Base-by-base conservation (phyloP, 2,797 vertebrate genomes). In the Rhynchotus rufescens region DNA sequence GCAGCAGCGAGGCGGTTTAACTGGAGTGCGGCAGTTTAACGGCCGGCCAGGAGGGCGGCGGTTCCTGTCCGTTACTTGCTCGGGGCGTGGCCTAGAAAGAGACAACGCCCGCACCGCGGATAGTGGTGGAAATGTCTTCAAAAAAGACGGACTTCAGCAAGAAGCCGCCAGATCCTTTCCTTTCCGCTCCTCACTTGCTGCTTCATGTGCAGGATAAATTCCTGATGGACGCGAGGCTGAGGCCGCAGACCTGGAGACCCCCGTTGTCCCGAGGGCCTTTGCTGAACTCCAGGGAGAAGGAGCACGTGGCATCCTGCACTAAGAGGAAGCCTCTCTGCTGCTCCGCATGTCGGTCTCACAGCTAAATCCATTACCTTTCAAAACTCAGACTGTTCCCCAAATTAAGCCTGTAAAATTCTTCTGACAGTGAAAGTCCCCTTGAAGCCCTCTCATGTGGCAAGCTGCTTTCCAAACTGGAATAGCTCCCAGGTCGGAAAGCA, bases 21-120 rank as follows among this genome's bases (percentile, higher is more conserved):
- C 83, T 67, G 9, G 12, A 40, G 40, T 13, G 40, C 40, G 32
- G 4, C 64, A 62, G 72, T 74, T 83, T 45, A 85, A 73, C 83
- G 65, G 9, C 0, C 7, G 71, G 36, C 69, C 54, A 74, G 66
- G 79, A 91, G 75, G 56, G 45, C 61, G 78, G 84, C 85, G 30
- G 86, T 95, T 94, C 72, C 91, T 93, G 76, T 80, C 84, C 49
- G 68, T 86, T 94, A 64, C 49, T 76, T 94, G 78, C 73, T 89
- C 68, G 38, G 66, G 32, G 75, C 77, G 49, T 15, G 26, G n/a
- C 59, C 30, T 81, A 81, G 78, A 69, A 94, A 81, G 75, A 75
- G 75, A 75, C 76, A 84, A 56, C 28, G 19, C 84, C 52, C 49
- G 79, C 86, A 89, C 47, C 88, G n/a, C 16, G 79, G 49, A 45